Evolutionary conservation across 2,888 invertebrate species (phyloP), one percentile per base, ranked within the genome.

Genomic region (Apocheima hispidaria): DNA sequence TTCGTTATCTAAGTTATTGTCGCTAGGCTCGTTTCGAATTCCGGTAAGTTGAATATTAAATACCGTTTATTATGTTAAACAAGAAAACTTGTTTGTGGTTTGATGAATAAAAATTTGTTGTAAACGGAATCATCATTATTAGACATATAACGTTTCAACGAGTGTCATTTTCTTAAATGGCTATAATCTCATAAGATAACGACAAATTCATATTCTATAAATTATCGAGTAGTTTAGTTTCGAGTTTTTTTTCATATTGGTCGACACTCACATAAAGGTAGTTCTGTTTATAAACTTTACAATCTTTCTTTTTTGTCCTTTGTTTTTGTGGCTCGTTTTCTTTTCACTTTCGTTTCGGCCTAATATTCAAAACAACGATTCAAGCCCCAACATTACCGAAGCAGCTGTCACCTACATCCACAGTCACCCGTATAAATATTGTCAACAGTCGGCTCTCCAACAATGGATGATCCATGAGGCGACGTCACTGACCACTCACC

Each of bases 401-500:
- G 50, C 60, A 51, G 44, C 52, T 79, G 83, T 79, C 83, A 83
- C 71, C 65, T 64, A 78, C 75, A 72, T 78, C 69, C 69, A 67
- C 76, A 80, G 69, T 73, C 75, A 74, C 72, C 71, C 76, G 76
- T 78, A 89, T 88, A 88, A 88, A 89, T 86, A 83, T 88, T 81
- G 79, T 81, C 86, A 82, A 78, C 83, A 78, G 79, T 79, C 83
- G 79, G 78, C 75, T 28, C 74, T 18, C 41, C 30, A 35, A 57
- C 83, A 83, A 84, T 79, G 82, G 83, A 81, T 83, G 85, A 83
- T 83, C 79, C 83, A 82, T 79, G 84, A 55, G 74, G 78, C 69
- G 74, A 77, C 79, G 84, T 84, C 87, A 84, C 82, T 81, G 78
- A 63, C 74, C 83, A 85, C 81, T 87, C 86, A 82, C 78, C 87